These are phyloP conservation scores for Rhyacophila evoluta DNA, from an alignment of 2,888 invertebrate genomes.

Conservation along the genomic window DNA sequence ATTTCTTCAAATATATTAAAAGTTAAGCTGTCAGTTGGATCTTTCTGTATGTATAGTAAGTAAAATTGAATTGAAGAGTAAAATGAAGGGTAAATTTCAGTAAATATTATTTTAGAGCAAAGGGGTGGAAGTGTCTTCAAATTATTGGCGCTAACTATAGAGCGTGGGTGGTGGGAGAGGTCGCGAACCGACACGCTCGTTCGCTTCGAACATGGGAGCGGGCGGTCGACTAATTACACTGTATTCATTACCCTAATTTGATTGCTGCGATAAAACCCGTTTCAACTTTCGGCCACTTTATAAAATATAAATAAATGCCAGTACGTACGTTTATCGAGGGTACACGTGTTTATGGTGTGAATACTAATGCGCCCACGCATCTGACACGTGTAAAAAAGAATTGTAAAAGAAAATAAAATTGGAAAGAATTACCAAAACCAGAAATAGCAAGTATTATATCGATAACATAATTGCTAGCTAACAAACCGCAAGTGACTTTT, in stretches of 20 bases:
- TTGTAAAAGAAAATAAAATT: too few species aligned
- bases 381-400: not conserved
- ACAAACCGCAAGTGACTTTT: too few species aligned
- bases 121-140: slow-evolving; percentile 6
- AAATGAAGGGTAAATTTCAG: too few species aligned
- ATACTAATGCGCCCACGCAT: not conserved
- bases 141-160: not conserved
- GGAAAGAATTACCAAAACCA: too few species aligned
- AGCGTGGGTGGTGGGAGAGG: not conserved
- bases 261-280: slow-evolving; percentile 41
- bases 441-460: too few species aligned
- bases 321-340: not conserved
- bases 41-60: too few species aligned
- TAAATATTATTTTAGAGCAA: too few species aligned
- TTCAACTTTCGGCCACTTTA: slow-evolving; percentile 3
- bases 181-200: not conserved
- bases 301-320: not conserved
- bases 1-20: too few species aligned
- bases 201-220: not conserved
- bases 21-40: too few species aligned
- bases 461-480: too few species aligned
- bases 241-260: slow-evolving; percentile 49
- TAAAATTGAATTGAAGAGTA: too few species aligned
- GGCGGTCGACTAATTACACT: slow-evolving; percentile 28
- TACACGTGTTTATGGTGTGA: slow-evolving; percentile 12